Evolutionary conservation across 2,113 vertebrate species (phyloP), one percentile per base, ranked within the genome.

Genomic region (Myodes glareolus): DNA sequence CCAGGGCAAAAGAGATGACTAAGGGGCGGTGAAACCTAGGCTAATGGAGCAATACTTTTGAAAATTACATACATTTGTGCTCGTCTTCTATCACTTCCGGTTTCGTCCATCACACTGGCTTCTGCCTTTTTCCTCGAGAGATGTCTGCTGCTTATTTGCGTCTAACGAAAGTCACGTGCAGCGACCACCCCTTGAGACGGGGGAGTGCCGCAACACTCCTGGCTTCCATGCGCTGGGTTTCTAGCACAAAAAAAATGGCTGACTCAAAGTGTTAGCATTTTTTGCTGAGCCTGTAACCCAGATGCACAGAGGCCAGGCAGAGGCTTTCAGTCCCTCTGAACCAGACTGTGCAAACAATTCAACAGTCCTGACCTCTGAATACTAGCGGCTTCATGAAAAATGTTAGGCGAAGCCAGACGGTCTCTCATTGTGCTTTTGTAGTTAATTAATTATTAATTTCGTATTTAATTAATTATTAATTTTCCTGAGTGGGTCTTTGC

Each of bases 11-110:
- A 68, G 29, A 93, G 91, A 84, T 94, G 94, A 97, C 80, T 84
- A 95, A 97, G 94, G 92, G 70, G 82, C 73, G n/a, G 89, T 91
- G 86, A 88, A 96, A 94, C 25, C 36, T 89, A 85, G 77, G 73
- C 90, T 94, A 96, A 97, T 94, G 95, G 97, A 96, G 92, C 75
- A 39, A 50, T 47, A 36, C 88, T 95, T 86, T 92, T 94, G 96
- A 93, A 91, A 98, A 97, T 96, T 78, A 70, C 82, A 27, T 65
- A 82, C 61, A 58, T 91, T 93, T 95, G 85, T 89, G 86, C 61
- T 63, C 25, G 75, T 88, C 81, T 78, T 55, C 45, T n/a, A 42
- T 61, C 52, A 77, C 88, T 92, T 89, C 88, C 0, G 25, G 86
- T 77, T 95, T 96, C 95, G 95, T 96, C 92, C 81, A 92, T 92